These are phyloP conservation scores for Elgaria multicarinata DNA, from an alignment of 2,113 vertebrate genomes.

Conservation along the genomic window DNA sequence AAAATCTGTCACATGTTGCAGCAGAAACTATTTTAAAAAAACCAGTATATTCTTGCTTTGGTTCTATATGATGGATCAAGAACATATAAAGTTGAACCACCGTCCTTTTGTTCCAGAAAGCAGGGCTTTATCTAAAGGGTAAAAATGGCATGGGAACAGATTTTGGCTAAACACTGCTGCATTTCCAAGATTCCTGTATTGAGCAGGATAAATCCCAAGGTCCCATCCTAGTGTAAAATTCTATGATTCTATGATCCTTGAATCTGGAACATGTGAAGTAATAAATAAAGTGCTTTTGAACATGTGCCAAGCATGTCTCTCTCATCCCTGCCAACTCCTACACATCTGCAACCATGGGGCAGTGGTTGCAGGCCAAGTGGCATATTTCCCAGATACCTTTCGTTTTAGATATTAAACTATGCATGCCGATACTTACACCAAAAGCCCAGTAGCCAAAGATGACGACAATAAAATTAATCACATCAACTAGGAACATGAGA, in stretches of 20 bases:
- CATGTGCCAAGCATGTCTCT: neutral
- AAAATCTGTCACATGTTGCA: no score
- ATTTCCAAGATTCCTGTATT: no score
- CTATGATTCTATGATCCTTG: neutral
- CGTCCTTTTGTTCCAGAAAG: no score
- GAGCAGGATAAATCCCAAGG: no score
- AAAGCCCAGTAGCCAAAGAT: conserved; percentile 83
- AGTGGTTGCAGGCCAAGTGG: neutral
- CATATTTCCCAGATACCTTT: neutral
- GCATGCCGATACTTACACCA: conserved; percentile 69
- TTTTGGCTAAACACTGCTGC: no score
- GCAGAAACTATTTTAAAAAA: no score
- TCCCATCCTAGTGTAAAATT: no score
- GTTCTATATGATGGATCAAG: no score
- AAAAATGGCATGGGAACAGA: no score
- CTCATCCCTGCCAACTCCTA: neutral
- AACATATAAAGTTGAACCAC: no score
- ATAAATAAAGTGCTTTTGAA: neutral
- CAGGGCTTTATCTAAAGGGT: no score
- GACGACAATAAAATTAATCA: conserved; percentile 80
- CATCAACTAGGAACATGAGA: conserved; percentile 79
- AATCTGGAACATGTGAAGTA: neutral
- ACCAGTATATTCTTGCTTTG: no score
- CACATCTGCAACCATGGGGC: neutral
- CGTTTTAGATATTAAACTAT: neutral